Conservation (phyloP, 1,140 invertebrate genomes). For the Bemisia tabaci region DNA sequence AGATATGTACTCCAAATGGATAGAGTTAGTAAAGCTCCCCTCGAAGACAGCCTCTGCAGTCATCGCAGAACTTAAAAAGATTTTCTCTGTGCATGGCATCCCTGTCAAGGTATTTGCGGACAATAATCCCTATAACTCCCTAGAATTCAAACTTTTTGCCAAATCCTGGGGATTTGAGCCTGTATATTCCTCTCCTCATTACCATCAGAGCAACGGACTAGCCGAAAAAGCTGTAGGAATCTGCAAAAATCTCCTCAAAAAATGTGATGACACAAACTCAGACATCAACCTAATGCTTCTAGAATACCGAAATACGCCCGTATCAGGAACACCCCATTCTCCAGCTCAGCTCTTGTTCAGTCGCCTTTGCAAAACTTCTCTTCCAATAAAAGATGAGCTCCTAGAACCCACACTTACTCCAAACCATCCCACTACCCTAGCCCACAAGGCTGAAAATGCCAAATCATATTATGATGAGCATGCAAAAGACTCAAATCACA, state of each 20-base stretch:
- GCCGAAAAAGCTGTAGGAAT: constrained; percentile 4
- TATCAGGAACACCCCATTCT: constrained; percentile 3
- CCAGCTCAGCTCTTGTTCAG: constrained; percentile 5
- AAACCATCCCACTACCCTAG: background rate
- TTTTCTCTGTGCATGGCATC: constrained; percentile 5
- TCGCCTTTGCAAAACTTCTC: constrained; percentile 1
- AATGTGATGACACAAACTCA: background rate
- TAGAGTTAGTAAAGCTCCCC: constrained; percentile 2
- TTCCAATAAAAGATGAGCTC: constrained; percentile 3
- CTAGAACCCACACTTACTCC: background rate
- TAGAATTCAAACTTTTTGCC: too few relatives aligned
- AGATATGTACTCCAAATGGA: too few relatives aligned
- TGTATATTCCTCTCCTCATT: constrained; percentile 2
- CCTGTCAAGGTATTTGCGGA: constrained; percentile 2
- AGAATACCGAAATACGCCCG: constrained; percentile 3
- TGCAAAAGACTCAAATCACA: background rate
- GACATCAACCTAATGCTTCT: constrained; percentile 2
- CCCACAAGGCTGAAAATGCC: background rate
- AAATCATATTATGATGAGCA: constrained; percentile 4
- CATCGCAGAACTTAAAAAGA: constrained; percentile 5
- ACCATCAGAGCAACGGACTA: background rate
- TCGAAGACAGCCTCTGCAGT: background rate
- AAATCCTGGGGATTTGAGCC: too few relatives aligned
- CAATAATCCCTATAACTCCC: too few relatives aligned
- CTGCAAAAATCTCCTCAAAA: constrained; percentile 1